These are phyloP conservation scores for Stigmatopora argus DNA, from an alignment of 2,113 vertebrate species.

Conservation along the genomic window DNA sequence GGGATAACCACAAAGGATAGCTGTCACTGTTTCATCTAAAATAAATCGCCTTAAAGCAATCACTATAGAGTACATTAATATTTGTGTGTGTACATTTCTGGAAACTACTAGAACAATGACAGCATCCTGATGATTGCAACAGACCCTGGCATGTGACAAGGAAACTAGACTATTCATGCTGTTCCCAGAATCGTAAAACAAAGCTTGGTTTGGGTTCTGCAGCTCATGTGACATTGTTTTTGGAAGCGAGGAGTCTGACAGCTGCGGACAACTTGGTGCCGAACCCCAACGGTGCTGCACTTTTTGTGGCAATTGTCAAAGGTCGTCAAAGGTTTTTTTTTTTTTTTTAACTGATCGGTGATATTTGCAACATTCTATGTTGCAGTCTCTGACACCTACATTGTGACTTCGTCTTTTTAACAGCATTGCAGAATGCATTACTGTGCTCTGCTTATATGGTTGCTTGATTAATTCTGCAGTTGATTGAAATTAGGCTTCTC, in stretches of 20 bases:
- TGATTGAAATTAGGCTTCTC: not conserved
- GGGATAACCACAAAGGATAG: conserved; percentile 32
- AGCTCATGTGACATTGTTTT: conserved; percentile 52
- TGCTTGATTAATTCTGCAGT: not conserved
- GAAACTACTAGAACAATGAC: not conserved
- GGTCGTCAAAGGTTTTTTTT: conserved; percentile 48
- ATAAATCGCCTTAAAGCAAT: not conserved
- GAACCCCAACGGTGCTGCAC: conserved; percentile 57
- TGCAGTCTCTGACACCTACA: conserved; percentile 29
- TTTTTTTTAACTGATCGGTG: conserved; percentile 37
- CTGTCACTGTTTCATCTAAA: conserved; percentile 31
- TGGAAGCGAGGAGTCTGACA: conserved; percentile 51
- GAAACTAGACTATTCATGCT: conserved; percentile 10
- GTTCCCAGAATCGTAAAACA: conserved; percentile 51
- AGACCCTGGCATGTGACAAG: conserved; percentile 3
- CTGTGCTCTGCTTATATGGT: not conserved
- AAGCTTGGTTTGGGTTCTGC: conserved; percentile 61
- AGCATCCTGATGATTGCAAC: not conserved
- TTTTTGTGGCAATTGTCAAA: conserved; percentile 39
- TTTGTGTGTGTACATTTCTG: too few species aligned
- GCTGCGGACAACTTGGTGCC: conserved; percentile 72
- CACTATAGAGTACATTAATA: too few species aligned
- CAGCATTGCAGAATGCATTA: not conserved
- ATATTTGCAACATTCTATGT: conserved; percentile 28
- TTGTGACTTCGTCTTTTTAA: conserved; percentile 27